Base-by-base conservation (phyloP, 2,888 invertebrate species). In the Sabatieria punctata region DNA sequence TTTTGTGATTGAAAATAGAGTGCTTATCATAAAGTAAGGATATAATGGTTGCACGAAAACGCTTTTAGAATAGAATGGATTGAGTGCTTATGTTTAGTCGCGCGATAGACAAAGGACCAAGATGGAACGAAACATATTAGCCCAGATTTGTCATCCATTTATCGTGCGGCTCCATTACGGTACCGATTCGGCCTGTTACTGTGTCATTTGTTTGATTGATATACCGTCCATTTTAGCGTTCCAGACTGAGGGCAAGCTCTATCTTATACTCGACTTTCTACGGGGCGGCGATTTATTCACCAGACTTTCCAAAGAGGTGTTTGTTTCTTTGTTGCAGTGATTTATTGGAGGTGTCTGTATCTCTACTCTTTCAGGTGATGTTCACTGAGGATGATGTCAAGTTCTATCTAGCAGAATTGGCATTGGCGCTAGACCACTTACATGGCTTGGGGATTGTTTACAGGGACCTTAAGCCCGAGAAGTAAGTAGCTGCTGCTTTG, bases 301-400 rank as follows among this genome's bases (percentile, higher is more conserved):
- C n/a, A 76, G 97, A 50, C 77, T 97, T 45, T 93, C 91, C 59
- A 95, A 95, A 75, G 95, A 97, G 78, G 91, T 89, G 69, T n/a
- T n/a, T n/a, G n/a, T n/a, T n/a, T n/a, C n/a, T n/a, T n/a, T n/a
- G n/a, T n/a, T n/a, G n/a, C n/a, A n/a, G n/a, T n/a, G n/a, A n/a
- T n/a, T n/a, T n/a, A n/a, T n/a, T n/a, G n/a, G n/a, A n/a, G n/a
- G n/a, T n/a, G n/a, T n/a, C n/a, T 78, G 49, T 95, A 95, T 70
- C 77, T 77, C 58, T 66, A 77, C 54, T 35, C 46, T 72, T 73
- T 45, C 66, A 88, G 86, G 83, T 93, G 37, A 97, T 99, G 95
- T 99, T 99, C 68, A 97, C 97, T 13, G 97, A 97, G 71, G 95
- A 97, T 67, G 97, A 99, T 73, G 97, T 97, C 0, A 97, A 95